These are phyloP conservation scores for Pterocles burchelli DNA, from an alignment of 2,113 vertebrate genomes.

Conservation along the genomic window DNA sequence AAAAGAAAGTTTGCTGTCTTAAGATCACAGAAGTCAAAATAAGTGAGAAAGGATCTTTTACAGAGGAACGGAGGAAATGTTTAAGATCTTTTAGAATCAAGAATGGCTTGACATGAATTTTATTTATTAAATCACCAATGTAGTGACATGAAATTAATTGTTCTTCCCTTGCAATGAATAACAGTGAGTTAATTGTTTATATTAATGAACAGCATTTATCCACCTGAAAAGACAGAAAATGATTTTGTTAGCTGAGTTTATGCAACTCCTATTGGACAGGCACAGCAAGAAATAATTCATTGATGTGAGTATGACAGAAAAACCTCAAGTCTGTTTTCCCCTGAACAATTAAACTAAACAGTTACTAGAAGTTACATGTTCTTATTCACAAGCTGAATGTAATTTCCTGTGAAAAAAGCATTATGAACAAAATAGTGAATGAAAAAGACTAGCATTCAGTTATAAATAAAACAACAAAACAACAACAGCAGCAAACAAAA, in stretches of 20 bases:
- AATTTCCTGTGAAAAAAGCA: background rate
- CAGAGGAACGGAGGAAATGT: background rate
- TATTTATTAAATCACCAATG: background rate
- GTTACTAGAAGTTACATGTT: background rate
- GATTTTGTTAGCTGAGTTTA: background rate
- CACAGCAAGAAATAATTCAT: background rate
- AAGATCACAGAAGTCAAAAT: constrained; percentile 19
- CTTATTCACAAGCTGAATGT: background rate
- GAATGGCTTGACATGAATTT: background rate
- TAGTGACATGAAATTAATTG: background rate
- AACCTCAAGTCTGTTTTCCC: background rate
- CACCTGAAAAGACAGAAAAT: background rate
- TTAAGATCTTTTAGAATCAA: background rate
- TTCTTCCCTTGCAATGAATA: background rate
- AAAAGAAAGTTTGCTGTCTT: background rate
- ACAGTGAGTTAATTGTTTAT: background rate
- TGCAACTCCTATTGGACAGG: background rate
- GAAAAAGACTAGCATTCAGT: background rate
- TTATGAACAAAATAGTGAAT: background rate
- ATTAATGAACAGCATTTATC: background rate
- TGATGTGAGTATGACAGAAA: background rate
- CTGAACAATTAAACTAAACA: background rate
- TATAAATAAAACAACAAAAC: background rate
- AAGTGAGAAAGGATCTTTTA: constrained; percentile 12
- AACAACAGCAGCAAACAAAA: background rate